Conservation (phyloP, 2,113 vertebrate genomes). For the Datnioides undecimradiatus region DNA sequence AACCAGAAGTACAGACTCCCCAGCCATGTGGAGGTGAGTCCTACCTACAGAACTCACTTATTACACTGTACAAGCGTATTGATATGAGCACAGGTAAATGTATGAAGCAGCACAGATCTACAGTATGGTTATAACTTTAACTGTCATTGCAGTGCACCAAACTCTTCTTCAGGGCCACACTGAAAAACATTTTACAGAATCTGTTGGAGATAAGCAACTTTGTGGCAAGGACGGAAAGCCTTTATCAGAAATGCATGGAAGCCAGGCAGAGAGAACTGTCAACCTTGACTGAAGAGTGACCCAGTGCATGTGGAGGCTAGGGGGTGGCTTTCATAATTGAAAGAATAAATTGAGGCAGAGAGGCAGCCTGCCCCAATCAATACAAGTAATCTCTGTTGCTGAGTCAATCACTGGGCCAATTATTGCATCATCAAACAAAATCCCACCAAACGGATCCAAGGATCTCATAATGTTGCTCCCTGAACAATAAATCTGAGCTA, state of each 20-base stretch:
- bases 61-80: slow-evolving; percentile 8
- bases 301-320: neutral
- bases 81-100: neutral
- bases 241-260: neutral
- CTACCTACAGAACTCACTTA: slow-evolving; percentile 3
- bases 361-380: slow-evolving; percentile 50
- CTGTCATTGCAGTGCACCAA: too few species aligned
- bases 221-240: slow-evolving; percentile 15
- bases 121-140: neutral
- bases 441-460: neutral
- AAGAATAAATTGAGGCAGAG: slow-evolving; percentile 35
- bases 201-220: neutral
- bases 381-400: slow-evolving; percentile 32
- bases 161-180: neutral
- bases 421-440: slow-evolving; percentile 29
- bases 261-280: slow-evolving; percentile 1
- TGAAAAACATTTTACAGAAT: neutral
- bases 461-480: neutral
- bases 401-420: slow-evolving; percentile 40
- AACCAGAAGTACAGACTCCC: neutral
- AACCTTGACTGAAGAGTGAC: slow-evolving; percentile 24
- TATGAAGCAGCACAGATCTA: neutral
- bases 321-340: slow-evolving; percentile 32
- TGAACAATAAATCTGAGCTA: neutral
- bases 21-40: slow-evolving; percentile 1